Percentiles rank a stretch among this genome's conserved stretches.
These are phyloP conservation scores for Drosophila setifemur DNA, from an alignment of 1,140 invertebrate species.

Conservation along the genomic window DNA sequence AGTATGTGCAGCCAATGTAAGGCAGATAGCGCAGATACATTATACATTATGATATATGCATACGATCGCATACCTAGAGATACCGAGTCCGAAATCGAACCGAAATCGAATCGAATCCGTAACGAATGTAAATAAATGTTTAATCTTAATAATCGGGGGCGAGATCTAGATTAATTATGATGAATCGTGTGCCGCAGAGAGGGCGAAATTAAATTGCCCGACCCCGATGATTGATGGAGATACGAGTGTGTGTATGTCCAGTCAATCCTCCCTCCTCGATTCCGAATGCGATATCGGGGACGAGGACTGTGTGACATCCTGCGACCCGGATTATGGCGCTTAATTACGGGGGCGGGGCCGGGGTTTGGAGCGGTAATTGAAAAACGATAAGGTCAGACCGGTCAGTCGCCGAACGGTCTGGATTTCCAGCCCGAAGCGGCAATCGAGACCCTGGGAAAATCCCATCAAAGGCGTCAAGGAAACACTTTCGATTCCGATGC, in stretches of 20 bases:
- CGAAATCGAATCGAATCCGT: slow-evolving; percentile 57
- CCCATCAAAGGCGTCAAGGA: slow-evolving; percentile 26
- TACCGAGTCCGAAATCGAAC: slow-evolving; percentile 26
- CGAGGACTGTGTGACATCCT: slow-evolving; percentile 36
- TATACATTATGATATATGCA: slow-evolving; percentile 12
- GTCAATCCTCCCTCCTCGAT: not conserved
- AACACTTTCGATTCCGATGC: slow-evolving; percentile 13
- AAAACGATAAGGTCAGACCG: slow-evolving; percentile 63
- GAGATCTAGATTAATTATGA: slow-evolving; percentile 69
- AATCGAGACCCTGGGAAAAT: too few species aligned
- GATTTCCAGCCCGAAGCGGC: not conserved
- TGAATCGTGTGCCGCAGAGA: slow-evolving; percentile 41
- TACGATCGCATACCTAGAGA: slow-evolving; percentile 40
- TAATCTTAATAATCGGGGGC: slow-evolving; percentile 71
- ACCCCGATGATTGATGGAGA: slow-evolving; percentile 62
- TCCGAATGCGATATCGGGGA: slow-evolving; percentile 43
- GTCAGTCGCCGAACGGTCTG: slow-evolving; percentile 13
- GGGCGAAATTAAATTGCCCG: slow-evolving; percentile 50
- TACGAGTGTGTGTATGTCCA: slow-evolving; percentile 24
- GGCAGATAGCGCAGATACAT: not conserved
- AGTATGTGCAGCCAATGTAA: not conserved
- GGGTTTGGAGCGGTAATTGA: slow-evolving; percentile 54
- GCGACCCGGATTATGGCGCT: slow-evolving; percentile 56
- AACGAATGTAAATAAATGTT: slow-evolving; percentile 76
- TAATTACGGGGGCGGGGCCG: slow-evolving; percentile 40